Conservation (phyloP, 2,113 vertebrate species). For the Ascaphus truei region DNA sequence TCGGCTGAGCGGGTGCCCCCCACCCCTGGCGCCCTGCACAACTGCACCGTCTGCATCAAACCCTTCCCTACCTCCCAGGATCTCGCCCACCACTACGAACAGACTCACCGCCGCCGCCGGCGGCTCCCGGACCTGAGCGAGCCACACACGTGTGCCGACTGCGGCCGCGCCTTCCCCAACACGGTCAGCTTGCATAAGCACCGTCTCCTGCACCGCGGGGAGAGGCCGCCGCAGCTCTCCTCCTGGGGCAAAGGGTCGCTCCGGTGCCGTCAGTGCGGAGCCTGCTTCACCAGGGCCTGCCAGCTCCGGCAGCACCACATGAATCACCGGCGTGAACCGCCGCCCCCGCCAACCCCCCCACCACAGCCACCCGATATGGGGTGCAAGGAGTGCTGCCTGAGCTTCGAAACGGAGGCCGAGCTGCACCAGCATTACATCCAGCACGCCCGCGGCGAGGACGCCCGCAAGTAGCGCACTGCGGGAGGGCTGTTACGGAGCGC, state of each 20-base stretch:
- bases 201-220: neutral
- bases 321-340: neutral
- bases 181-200: neutral
- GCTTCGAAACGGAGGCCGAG: conserved; percentile 38
- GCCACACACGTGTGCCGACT: neutral
- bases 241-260: neutral
- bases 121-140: too few relatives aligned
- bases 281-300: neutral
- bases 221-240: neutral
- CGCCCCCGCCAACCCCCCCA: neutral
- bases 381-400: neutral
- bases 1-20: conserved; percentile 30
- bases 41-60: conserved; percentile 67
- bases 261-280: neutral
- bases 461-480: too few relatives aligned
- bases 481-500: too few relatives aligned
- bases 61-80: conserved; percentile 71
- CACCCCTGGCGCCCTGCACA: conserved; percentile 32
- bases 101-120: neutral
- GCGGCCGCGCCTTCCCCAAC: neutral
- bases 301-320: neutral
- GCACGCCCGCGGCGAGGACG: conserved; percentile 41
- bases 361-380: neutral
- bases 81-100: conserved; percentile 46
- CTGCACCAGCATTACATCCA: conserved; percentile 42